These are phyloP conservation scores for Chloroceryle inda DNA, from an alignment of 2,797 vertebrate genomes.

Conservation along the genomic window DNA sequence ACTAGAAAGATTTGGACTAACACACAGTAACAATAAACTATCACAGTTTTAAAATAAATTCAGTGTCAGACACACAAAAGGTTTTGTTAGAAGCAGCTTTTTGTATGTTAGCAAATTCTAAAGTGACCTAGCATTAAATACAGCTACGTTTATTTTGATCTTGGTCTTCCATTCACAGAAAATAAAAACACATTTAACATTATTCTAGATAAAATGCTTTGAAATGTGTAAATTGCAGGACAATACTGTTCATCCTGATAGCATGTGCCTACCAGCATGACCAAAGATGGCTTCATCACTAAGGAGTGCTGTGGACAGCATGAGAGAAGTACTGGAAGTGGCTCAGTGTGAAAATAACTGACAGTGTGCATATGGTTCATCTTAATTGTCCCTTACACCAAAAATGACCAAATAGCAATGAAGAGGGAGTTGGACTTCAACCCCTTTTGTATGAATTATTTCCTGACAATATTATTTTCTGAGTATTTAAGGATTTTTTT, in stretches of 20 bases:
- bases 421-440: not conserved
- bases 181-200: accelerated
- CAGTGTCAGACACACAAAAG: not conserved
- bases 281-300: not conserved
- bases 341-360: not conserved
- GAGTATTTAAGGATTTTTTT: not conserved
- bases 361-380: not conserved
- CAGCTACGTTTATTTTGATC: not conserved
- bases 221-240: not conserved
- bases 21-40: not conserved
- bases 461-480: not conserved
- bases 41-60: not conserved
- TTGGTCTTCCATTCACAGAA: not conserved
- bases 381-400: not conserved
- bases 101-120: not conserved
- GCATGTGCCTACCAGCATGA: not conserved
- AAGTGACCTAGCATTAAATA: not conserved
- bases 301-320: not conserved
- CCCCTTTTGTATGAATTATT: not conserved
- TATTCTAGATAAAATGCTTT: not conserved
- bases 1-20: not conserved
- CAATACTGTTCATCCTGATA: not conserved
- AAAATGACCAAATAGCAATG: not conserved
- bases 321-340: not conserved
- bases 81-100: not conserved